Evolutionary conservation across 1,140 invertebrate genomes (phyloP).

Genomic region (Hyposmocoma kahamanoa): DNA sequence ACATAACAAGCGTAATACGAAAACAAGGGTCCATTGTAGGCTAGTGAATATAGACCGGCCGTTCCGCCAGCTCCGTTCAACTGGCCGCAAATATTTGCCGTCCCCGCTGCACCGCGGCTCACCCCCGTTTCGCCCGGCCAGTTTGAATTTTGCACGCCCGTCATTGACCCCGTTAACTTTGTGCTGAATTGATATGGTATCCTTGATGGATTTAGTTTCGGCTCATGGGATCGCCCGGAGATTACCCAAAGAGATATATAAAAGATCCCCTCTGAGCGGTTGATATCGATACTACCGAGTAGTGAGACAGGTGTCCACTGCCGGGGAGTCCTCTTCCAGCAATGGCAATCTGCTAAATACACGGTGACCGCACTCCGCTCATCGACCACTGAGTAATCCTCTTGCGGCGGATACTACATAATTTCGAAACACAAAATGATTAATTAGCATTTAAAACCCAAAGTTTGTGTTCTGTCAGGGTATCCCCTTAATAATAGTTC

Average conservation of each 20-base stretch:
- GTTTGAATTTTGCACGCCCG: background rate
- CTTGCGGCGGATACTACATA: too few species aligned
- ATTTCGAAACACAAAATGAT: too few species aligned
- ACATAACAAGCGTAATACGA: background rate
- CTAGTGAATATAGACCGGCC: background rate
- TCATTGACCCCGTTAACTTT: background rate
- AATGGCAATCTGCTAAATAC: background rate
- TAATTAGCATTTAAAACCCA: too few species aligned
- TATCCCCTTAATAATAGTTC: too few species aligned
- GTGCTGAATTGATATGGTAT: background rate
- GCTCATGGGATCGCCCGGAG: background rate
- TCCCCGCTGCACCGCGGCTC: background rate
- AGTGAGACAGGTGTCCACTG: too few species aligned
- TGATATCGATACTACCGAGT: too few species aligned
- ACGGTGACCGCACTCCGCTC: background rate
- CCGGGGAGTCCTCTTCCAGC: background rate
- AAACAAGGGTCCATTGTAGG: background rate
- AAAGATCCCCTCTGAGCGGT: too few species aligned
- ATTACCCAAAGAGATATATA: background rate
- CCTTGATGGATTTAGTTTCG: background rate
- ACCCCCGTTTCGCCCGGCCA: background rate
- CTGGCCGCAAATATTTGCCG: background rate
- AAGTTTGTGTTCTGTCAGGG: too few species aligned
- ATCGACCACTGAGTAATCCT: too few species aligned
- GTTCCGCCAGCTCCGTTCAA: background rate